A percentile compares a stretch with the other conserved stretches of the same genome.
Conservation (phyloP, 2,888 invertebrate species). For the Punctoribates punctum region DNA sequence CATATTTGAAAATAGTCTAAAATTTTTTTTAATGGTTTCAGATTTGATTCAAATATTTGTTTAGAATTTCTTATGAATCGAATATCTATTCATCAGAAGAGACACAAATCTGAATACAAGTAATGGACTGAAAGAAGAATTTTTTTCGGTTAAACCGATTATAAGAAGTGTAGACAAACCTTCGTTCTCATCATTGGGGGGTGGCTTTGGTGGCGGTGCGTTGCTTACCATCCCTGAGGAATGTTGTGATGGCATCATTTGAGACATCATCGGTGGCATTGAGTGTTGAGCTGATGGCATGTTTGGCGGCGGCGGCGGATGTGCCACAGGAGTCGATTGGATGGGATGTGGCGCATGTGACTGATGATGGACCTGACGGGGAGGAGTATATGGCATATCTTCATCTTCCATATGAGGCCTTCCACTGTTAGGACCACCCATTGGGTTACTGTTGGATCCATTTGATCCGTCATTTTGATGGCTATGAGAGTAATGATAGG, state of each 20-base stretch:
- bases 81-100: neutral
- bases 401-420: slow-evolving; percentile 52
- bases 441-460: slow-evolving; percentile 45
- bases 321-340: slow-evolving; percentile 1
- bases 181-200: slow-evolving; percentile 1
- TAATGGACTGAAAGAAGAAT: no score
- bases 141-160: neutral
- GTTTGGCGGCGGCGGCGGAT: slow-evolving; percentile 27
- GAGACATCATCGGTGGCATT: slow-evolving; percentile 21
- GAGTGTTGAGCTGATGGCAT: slow-evolving; percentile 29
- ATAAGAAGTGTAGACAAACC: neutral
- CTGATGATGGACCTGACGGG: slow-evolving; percentile 50
- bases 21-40: no score
- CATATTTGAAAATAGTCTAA: no score
- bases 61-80: neutral
- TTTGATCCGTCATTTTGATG: slow-evolving; percentile 48
- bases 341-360: slow-evolving; percentile 16
- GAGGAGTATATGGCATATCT: slow-evolving; percentile 49
- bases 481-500: slow-evolving; percentile 75
- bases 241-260: slow-evolving; percentile 19
- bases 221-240: neutral
- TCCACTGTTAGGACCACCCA: slow-evolving; percentile 51
- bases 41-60: no score
- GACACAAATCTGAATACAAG: neutral
- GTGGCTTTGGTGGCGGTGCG: neutral